Evolutionary conservation across 2,113 vertebrate species (phyloP).

Genomic region (Aspiorhynchus laticeps): DNA sequence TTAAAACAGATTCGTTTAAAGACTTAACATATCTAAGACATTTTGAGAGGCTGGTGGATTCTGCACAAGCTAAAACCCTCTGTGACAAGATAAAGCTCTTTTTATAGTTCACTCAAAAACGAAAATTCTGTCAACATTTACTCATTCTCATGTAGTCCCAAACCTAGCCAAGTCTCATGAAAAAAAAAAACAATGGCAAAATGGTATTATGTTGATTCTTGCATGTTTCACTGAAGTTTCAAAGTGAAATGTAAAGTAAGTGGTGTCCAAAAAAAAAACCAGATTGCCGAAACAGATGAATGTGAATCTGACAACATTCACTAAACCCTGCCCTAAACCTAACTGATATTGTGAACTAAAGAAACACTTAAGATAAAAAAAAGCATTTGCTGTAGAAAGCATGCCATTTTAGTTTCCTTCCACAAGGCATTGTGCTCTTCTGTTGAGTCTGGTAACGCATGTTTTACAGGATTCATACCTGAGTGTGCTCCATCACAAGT

Average conservation of each 20-base stretch:
- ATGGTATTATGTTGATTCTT: not conserved
- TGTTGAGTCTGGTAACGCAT: too few relatives aligned
- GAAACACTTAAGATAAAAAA: not conserved
- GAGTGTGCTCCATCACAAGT: too few relatives aligned
- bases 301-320: not conserved
- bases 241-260: not conserved
- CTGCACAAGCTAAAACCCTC: not conserved
- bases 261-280: not conserved
- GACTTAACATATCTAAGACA: not conserved
- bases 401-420: too few relatives aligned
- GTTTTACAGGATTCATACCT: too few relatives aligned
- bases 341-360: not conserved
- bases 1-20: not conserved
- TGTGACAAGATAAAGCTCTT: not conserved
- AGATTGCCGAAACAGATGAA: not conserved
- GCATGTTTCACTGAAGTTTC: not conserved
- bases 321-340: not conserved
- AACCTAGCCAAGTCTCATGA: not conserved
- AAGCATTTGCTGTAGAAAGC: too few relatives aligned
- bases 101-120: not conserved
- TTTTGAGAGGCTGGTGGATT: not conserved
- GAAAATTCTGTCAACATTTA: not conserved
- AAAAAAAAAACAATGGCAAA: not conserved
- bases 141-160: not conserved
- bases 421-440: too few relatives aligned